phyloP scores from a whole-genome alignment of 2,113 vertebrate species.

The Piaya cayana region DNA sequence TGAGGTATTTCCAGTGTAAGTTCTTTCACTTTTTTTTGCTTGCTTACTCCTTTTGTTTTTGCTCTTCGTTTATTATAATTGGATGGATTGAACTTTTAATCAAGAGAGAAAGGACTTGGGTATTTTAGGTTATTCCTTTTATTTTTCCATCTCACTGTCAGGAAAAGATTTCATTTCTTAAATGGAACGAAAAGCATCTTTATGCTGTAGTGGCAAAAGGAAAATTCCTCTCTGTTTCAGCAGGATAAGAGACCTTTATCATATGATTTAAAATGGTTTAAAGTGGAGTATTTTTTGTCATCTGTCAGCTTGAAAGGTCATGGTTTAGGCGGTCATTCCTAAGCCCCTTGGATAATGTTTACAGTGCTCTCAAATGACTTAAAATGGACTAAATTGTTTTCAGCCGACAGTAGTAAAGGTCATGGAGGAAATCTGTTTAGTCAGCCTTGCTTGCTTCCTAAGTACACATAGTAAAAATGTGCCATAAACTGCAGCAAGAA shows the following conservation, averaged over 20 bases:
- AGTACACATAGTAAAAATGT: slow-evolving; percentile 48
- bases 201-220: neutral
- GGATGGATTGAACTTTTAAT: neutral
- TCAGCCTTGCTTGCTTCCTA: slow-evolving; percentile 50
- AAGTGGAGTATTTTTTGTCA: slow-evolving; percentile 58
- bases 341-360: slow-evolving; percentile 72
- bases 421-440: slow-evolving; percentile 70
- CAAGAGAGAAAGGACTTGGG: neutral
- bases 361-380: slow-evolving; percentile 74
- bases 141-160: neutral
- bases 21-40: neutral
- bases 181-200: neutral
- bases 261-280: slow-evolving; percentile 51
- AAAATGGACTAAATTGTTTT: slow-evolving; percentile 78
- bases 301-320: slow-evolving; percentile 73
- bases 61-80: neutral
- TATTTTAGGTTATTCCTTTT: neutral
- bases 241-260: slow-evolving; percentile 46
- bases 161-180: neutral
- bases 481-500: slow-evolving; percentile 32
- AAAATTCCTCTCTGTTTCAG: slow-evolving; percentile 38
- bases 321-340: slow-evolving; percentile 58
- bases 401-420: slow-evolving; percentile 72
- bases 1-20: neutral
- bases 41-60: neutral